Conservation (phyloP, 2,113 vertebrate genomes). For the Mesocricetus auratus region DNA sequence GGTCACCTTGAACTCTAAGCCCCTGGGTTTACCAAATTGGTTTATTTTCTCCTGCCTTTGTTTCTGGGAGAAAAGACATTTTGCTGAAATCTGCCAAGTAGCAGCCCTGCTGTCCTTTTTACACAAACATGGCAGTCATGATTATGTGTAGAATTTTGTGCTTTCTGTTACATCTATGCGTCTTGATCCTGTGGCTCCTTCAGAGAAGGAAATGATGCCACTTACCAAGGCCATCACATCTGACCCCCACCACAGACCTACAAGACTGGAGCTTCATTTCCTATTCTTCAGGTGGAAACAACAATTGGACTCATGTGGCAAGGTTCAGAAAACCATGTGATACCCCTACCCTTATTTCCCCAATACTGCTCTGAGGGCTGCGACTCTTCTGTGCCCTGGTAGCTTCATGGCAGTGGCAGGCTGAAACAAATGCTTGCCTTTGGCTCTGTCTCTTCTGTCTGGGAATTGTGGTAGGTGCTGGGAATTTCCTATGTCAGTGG, state of each 20-base stretch:
- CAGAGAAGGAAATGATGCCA: not conserved
- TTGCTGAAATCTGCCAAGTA: constrained; percentile 20
- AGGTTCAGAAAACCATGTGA: not conserved
- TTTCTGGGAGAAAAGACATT: constrained; percentile 26
- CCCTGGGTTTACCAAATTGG: constrained; percentile 6
- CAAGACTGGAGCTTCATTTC: not conserved
- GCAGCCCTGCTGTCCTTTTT: not conserved
- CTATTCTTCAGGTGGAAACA: not conserved
- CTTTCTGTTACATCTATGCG: not conserved
- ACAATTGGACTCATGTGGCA: not conserved
- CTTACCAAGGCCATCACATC: not conserved
- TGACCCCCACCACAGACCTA: not conserved
- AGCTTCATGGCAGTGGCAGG: not conserved
- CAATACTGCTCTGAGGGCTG: not conserved
- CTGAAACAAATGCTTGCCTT: not conserved
- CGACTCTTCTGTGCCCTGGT: not conserved
- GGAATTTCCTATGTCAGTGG: not conserved
- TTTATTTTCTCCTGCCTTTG: constrained; percentile 1
- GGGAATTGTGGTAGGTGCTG: not conserved
- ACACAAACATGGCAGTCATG: not conserved
- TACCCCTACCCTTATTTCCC: not conserved
- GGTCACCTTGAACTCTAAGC: not conserved
- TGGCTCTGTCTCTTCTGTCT: not conserved
- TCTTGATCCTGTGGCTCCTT: not conserved
- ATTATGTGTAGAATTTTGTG: not conserved